Evolutionary conservation across 2,113 vertebrate species (phyloP), one percentile per base, ranked within the genome.

Genomic region (Blennius ocellaris): DNA sequence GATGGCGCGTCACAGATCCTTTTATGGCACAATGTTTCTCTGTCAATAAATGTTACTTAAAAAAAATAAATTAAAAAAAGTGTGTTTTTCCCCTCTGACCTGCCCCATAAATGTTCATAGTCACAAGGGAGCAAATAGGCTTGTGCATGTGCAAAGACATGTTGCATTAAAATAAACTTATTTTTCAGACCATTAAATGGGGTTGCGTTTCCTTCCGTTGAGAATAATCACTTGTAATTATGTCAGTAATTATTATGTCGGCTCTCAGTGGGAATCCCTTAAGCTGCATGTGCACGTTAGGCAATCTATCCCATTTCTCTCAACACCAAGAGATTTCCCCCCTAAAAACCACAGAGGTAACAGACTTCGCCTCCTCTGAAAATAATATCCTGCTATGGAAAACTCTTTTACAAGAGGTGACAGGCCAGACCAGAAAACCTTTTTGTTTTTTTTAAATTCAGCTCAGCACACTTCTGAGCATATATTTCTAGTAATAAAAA

Each of bases 1-100:
- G 50, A 58, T 55, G 49, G 78, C 74, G 82, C 90, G 90, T 92
- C 92, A 91, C 76, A 56, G 58, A 73, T 86, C 88, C 87, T 88
- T 89, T 86, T 88, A 89, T 51, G 84, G 76, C 7, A 62, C 65
- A 62, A 36, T 30, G 21, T 30, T 30, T 30, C 21, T 30, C 21
- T 30, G 21, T 30, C 21, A 30, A 30, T 30, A 30, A 30, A 30
- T 30, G 21, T 4, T 30, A 2, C 2, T 30, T 30, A 30, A 30
- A 30, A n/a, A n/a, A n/a, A n/a, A n/a, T n/a, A n/a, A n/a, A n/a
- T n/a, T n/a, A n/a, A n/a, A n/a, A n/a, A 30, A 30, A 30, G 21
- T 30, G 21, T 30, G 21, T 30, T 30, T 30, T 30, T 65, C 21
- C 21, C 21, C 21, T 30, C 21, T 30, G 21, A 30, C 21, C 21